These are phyloP conservation scores for Pemphredon lugubris DNA, from an alignment of 2,888 invertebrate genomes.

Conservation along the genomic window DNA sequence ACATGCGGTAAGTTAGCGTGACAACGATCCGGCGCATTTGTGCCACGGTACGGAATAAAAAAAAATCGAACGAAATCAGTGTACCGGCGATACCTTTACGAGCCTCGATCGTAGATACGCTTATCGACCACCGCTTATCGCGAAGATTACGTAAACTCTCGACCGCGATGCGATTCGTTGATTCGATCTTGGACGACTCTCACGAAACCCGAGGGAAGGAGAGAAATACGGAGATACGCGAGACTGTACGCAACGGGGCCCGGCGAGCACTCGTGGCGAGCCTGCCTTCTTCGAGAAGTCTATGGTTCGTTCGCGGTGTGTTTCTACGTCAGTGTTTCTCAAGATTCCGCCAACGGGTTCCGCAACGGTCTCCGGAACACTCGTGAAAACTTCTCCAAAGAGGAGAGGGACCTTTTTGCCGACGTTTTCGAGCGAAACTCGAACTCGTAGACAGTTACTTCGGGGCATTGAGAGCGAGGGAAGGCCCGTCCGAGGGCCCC, in stretches of 20 bases:
- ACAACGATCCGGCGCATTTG: too few relatives aligned
- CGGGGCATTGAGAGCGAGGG: not conserved
- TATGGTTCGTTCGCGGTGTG: conserved; percentile 25
- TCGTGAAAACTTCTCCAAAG: too few relatives aligned
- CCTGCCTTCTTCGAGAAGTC: conserved; percentile 40
- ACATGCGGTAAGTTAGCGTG: too few relatives aligned
- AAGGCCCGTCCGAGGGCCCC: not conserved
- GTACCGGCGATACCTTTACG: not conserved
- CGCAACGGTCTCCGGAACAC: too few relatives aligned
- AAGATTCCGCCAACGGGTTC: conserved; percentile 2
- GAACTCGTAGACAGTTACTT: too few relatives aligned
- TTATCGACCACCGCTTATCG: conserved; percentile 50
- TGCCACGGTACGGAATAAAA: too few relatives aligned
- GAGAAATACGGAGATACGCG: not conserved
- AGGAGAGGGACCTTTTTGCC: too few relatives aligned
- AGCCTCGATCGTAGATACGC: conserved; percentile 11
- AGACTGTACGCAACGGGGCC: conserved; percentile 1
- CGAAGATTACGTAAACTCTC: conserved; percentile 23
- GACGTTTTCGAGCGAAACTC: not conserved
- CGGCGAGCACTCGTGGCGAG: conserved; percentile 29
- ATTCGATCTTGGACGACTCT: too few relatives aligned
- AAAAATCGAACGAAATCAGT: too few relatives aligned
- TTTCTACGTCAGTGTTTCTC: conserved; percentile 27
- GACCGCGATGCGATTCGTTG: not conserved
- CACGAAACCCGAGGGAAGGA: not conserved